Conservation (phyloP, 2,797 vertebrate genomes). For the Malurus splendens region DNA sequence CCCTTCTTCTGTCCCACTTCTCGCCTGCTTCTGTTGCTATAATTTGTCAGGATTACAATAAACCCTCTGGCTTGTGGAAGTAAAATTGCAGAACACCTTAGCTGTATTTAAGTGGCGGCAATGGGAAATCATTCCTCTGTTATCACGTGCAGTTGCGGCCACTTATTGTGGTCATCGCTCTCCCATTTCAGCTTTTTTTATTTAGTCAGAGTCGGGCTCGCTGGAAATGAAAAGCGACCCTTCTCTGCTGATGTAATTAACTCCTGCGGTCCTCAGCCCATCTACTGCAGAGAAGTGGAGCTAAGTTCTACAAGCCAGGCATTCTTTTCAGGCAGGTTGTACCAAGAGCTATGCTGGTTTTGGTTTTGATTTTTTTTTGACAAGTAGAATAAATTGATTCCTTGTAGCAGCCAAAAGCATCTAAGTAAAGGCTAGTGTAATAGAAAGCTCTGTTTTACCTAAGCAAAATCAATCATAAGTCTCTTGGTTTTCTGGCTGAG, state of each 20-base stretch:
- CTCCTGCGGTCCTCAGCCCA: background rate
- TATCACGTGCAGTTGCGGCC: background rate
- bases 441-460: constrained; percentile 63
- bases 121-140: constrained; percentile 8
- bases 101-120: background rate
- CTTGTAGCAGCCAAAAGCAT: constrained; percentile 51
- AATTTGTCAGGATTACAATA: constrained; percentile 65
- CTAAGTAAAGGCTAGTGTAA: constrained; percentile 55
- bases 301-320: constrained; percentile 22
- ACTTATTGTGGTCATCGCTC: background rate
- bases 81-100: constrained; percentile 47
- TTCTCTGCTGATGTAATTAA: background rate
- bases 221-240: background rate
- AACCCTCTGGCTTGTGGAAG: constrained; percentile 54
- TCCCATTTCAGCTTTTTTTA: background rate
- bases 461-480: constrained; percentile 65
- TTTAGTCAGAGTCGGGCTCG: background rate
- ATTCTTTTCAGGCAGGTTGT: background rate
- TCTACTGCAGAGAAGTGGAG: background rate
- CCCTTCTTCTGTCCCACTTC: constrained; percentile 52
- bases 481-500: constrained; percentile 61
- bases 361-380: constrained; percentile 46
- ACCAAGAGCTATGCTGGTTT: background rate
- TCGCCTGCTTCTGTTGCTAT: constrained; percentile 29
- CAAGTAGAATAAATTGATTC: constrained; percentile 48